Evolutionary conservation across 1,140 invertebrate genomes (phyloP).

Genomic region (Palaemon carinicauda): DNA sequence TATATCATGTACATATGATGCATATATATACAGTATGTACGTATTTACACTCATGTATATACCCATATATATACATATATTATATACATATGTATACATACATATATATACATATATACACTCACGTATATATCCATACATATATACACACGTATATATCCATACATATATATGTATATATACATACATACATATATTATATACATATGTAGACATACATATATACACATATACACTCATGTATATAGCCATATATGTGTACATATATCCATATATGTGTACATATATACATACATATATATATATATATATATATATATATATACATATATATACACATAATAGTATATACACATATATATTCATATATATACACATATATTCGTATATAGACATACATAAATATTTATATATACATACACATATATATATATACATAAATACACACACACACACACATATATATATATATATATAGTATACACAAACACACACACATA

Average conservation of each 20-base stretch:
- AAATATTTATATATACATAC: too few relatives aligned
- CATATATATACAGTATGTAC: constrained; percentile 21
- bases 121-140: too few relatives aligned
- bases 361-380: not conserved
- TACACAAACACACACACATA: not conserved
- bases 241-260: constrained; percentile 1
- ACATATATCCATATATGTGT: not conserved
- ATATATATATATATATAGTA: too few relatives aligned
- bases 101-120: too few relatives aligned
- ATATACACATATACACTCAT: not conserved
- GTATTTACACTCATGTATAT: constrained; percentile 15
- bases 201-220: not conserved
- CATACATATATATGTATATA: not conserved
- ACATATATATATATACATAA: too few relatives aligned
- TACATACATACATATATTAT: not conserved
- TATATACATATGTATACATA: not conserved
- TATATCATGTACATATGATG: too few relatives aligned
- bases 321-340: not conserved
- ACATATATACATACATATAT: not conserved
- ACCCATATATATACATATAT: not conserved
- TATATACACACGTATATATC: not conserved
- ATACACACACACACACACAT: too few relatives aligned
- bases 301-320: constrained; percentile 6
- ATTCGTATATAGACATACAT: not conserved
- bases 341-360: not conserved